Base-by-base conservation (phyloP, 2,113 vertebrate genomes). In the Falcunculus frontatus region DNA sequence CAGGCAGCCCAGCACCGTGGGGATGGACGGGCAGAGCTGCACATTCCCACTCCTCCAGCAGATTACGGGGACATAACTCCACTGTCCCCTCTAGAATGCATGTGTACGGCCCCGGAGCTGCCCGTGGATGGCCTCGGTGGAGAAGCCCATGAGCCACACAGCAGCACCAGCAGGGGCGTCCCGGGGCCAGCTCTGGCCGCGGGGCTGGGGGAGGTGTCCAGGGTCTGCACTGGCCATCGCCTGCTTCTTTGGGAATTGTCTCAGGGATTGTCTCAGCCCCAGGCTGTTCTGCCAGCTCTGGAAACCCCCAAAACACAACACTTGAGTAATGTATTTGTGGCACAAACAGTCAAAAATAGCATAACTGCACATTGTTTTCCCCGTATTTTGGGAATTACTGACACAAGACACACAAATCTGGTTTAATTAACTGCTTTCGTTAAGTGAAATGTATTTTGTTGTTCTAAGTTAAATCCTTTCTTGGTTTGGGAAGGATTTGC, bases 161-260 rank as follows among this genome's bases (percentile, higher is more conserved):
- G 72, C n/a, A 49, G 49, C 67, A 21, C 2, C 42, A 10, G 49
- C 32, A 41, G 32, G 57, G 29, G 13, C 3, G 46, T n/a, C 55
- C 80, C 1, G 0, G 35, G 74, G 39, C 14, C 30, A 9, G 73
- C 3, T 2, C n/a, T 11, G 78, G 47, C 33, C 18, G 1, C 0
- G 3, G 37, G 30, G 74, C 14, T 4, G 2, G 52, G 9, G 37
- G 75, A 46, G 17, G 53, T 14, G 78, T 16, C 33, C 4, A 0
- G 39, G 79, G 13, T 27, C 64, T 0, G 0, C 3, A 0, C 27
- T 6, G 59, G 14, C 35, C 15, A 0, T 16, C 0, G 0, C 57
- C 64, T 14, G n/a, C 37, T 25, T 2, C 6, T 10, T 11, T 16
- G 67, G 77, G 73, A 55, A 16, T n/a, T 42, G 59, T 39, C 72